Evolutionary conservation across 1,140 invertebrate genomes (phyloP).

Genomic region (Limonius californicus): DNA sequence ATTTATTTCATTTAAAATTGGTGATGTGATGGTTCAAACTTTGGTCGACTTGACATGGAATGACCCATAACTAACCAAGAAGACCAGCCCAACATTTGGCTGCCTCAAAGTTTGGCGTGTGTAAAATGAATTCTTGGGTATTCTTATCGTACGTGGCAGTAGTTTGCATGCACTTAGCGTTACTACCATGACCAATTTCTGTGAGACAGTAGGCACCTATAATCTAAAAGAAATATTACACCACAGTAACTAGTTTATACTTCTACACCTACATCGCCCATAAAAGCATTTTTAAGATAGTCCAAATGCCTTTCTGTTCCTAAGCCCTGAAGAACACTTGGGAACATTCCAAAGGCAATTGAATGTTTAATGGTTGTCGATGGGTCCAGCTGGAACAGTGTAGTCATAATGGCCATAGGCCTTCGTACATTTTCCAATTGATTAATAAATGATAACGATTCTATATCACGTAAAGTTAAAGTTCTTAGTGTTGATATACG

Average conservation of each 20-base stretch:
- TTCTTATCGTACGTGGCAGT: constrained; percentile 82
- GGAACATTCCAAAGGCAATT: constrained; percentile 52
- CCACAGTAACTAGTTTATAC: not conserved
- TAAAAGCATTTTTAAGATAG: constrained; percentile 62
- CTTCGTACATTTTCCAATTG: constrained; percentile 40
- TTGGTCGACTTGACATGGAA: too few species aligned
- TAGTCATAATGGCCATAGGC: constrained; percentile 15
- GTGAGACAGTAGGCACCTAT: constrained; percentile 86
- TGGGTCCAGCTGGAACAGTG: constrained; percentile 25
- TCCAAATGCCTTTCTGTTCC: constrained; percentile 73
- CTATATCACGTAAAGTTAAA: constrained; percentile 60
- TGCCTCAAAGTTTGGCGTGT: constrained; percentile 90
- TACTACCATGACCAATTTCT: constrained; percentile 90
- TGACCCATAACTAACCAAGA: constrained; percentile 54
- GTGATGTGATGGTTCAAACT: too few species aligned
- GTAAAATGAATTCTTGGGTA: constrained; percentile 76
- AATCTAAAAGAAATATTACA: constrained; percentile 50
- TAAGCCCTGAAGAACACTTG: constrained; percentile 62
- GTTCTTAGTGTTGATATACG: constrained; percentile 58
- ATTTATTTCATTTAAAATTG: too few species aligned
- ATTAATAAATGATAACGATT: constrained; percentile 60
- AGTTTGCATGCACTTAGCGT: constrained; percentile 86
- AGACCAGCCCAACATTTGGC: constrained; percentile 94
- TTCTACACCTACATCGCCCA: constrained; percentile 57
- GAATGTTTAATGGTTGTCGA: constrained; percentile 29